A percentile compares a stretch with the other conserved stretches of the same genome.
These are phyloP conservation scores for Acipenser ruthenus DNA, from an alignment of 2,797 vertebrate species.

Conservation along the genomic window DNA sequence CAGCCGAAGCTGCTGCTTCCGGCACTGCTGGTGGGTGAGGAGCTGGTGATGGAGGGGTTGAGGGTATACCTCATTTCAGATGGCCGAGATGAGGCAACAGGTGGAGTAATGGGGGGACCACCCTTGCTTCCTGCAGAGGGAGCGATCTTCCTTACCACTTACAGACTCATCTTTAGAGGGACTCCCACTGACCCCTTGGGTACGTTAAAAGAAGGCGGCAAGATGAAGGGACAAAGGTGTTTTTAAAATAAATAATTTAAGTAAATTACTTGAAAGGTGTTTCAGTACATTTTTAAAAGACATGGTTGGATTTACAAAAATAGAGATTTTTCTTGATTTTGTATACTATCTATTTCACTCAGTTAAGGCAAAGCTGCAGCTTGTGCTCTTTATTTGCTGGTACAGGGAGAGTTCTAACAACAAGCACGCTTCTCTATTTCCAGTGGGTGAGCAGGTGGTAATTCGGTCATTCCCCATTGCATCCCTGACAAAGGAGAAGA, in stretches of 20 bases:
- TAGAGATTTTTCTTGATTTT: background rate
- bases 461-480: conserved; percentile 89
- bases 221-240: too few relatives aligned
- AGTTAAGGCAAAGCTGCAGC: too few relatives aligned
- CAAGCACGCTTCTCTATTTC: conserved; percentile 4
- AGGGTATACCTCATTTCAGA: conserved; percentile 83
- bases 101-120: conserved; percentile 68
- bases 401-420: too few relatives aligned
- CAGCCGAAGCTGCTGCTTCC: conserved; percentile 90
- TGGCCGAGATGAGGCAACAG: conserved; percentile 77
- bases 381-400: too few relatives aligned
- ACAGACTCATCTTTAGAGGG: conserved; percentile 93
- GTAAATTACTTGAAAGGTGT: too few relatives aligned
- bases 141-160: conserved; percentile 89
- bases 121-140: conserved; percentile 86
- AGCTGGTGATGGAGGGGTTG: conserved; percentile 88
- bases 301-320: background rate
- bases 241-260: too few relatives aligned
- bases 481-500: conserved; percentile 92
- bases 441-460: conserved; percentile 90
- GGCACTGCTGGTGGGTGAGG: conserved; percentile 74
- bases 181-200: conserved; percentile 84
- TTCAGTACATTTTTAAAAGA: too few relatives aligned
- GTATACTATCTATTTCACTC: background rate
- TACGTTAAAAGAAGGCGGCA: conserved; percentile 27